These are phyloP conservation scores for Scytalopus superciliaris DNA, from an alignment of 2,113 vertebrate species.

Conservation along the genomic window DNA sequence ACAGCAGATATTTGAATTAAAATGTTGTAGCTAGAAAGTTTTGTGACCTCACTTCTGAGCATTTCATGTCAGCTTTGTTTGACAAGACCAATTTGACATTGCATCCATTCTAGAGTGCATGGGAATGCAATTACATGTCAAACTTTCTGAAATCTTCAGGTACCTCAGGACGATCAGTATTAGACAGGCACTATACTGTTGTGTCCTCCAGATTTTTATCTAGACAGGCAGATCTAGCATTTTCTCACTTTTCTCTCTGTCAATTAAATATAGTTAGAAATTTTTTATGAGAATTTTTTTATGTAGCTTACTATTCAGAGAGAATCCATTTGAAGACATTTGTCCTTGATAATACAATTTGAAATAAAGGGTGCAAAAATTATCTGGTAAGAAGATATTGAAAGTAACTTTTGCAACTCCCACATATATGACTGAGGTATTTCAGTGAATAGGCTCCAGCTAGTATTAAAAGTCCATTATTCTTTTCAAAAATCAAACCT, in stretches of 20 bases:
- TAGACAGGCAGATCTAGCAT: not conserved
- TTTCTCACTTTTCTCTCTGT: not conserved
- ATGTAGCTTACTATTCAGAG: not conserved
- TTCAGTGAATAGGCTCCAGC: not conserved
- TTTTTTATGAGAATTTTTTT: not conserved
- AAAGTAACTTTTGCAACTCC: not conserved
- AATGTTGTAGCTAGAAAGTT: not conserved
- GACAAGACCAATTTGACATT: not conserved
- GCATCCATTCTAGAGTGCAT: not conserved
- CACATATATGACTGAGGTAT: not conserved
- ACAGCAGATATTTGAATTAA: not conserved
- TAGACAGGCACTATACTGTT: not conserved
- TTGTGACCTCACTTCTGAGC: not conserved
- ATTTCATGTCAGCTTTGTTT: not conserved
- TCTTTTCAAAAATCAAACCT: not conserved
- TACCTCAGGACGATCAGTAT: not conserved
- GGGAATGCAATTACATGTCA: slow-evolving; percentile 49
- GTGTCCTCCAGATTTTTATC: not conserved
- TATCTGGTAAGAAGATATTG: not conserved
- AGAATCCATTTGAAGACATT: slow-evolving; percentile 4
- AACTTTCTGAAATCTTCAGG: slow-evolving; percentile 40
- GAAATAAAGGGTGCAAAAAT: slow-evolving; percentile 38
- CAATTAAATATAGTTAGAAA: not conserved
- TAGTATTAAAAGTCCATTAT: slow-evolving; percentile 4
- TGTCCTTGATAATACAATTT: not conserved